Percentiles rank a stretch among this genome's conserved stretches.
Conservation (phyloP, 2,113 vertebrate species). For the Odontesthes bonariensis region DNA sequence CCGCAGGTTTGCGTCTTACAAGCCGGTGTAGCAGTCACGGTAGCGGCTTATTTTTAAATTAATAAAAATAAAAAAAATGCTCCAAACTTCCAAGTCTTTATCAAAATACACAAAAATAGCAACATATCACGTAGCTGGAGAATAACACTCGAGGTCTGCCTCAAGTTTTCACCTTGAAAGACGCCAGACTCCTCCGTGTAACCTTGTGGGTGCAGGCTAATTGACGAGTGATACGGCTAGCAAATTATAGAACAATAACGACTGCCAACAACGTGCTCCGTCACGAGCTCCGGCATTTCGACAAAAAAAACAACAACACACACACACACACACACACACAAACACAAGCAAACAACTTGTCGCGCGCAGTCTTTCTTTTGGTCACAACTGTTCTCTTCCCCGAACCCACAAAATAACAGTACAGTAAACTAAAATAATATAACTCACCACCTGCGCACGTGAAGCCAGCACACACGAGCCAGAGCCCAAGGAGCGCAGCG, state of each 20-base stretch:
- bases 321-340: too few relatives aligned
- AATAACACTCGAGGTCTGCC: not conserved
- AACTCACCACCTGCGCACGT: conserved; percentile 84
- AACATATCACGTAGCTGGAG: not conserved
- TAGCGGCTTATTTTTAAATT: too few relatives aligned
- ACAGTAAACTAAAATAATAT: not conserved
- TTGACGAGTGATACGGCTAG: conserved; percentile 41
- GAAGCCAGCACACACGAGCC: conserved; percentile 74
- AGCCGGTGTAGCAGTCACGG: conserved; percentile 48
- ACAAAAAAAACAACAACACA: too few relatives aligned
- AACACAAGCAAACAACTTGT: conserved; percentile 45
- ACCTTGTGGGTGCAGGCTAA: conserved; percentile 65
- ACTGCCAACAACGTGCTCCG: conserved; percentile 37
- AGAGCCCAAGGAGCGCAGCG: conserved; percentile 69
- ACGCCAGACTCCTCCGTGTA: conserved; percentile 16
- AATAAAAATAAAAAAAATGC: not conserved
- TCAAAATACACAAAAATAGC: not conserved
- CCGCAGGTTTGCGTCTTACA: conserved; percentile 16
- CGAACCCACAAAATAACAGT: not conserved
- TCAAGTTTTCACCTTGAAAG: conserved; percentile 57
- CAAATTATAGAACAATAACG: conserved; percentile 41
- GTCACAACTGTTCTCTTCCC: too few relatives aligned
- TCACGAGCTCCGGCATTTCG: conserved; percentile 19
- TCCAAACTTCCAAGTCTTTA: not conserved
- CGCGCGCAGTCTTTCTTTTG: not conserved